Evolutionary conservation across 2,113 vertebrate genomes (phyloP).

Genomic region (Xyliphius kryptos): DNA sequence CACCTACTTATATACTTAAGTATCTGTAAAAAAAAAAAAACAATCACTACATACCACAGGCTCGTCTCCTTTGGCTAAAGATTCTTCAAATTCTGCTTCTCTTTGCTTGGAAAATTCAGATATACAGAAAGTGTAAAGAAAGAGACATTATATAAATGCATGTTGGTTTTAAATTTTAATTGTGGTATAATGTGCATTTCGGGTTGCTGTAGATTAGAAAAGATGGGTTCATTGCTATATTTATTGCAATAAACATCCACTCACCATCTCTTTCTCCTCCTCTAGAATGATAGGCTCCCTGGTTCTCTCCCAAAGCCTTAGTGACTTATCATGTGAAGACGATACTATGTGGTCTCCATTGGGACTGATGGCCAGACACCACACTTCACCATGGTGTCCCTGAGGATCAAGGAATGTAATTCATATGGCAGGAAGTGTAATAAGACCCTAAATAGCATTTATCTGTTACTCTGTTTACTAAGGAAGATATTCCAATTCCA

Average conservation of each 20-base stretch:
- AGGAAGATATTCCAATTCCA: slow-evolving; percentile 10
- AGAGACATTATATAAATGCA: no score
- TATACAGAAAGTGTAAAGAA: neutral
- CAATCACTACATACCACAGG: slow-evolving; percentile 88
- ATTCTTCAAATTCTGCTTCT: slow-evolving; percentile 91
- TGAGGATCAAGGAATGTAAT: slow-evolving; percentile 44
- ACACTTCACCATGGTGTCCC: slow-evolving; percentile 92
- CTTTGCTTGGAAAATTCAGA: slow-evolving; percentile 75
- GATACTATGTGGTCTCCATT: slow-evolving; percentile 90
- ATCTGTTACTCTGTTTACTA: no score
- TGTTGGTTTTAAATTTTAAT: no score
- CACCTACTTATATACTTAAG: neutral
- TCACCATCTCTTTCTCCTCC: slow-evolving; percentile 91
- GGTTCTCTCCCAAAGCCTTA: slow-evolving; percentile 93
- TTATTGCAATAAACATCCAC: no score
- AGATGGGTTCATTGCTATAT: no score
- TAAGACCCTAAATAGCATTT: no score
- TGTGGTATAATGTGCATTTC: no score
- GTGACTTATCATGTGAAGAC: slow-evolving; percentile 88
- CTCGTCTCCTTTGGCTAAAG: slow-evolving; percentile 77
- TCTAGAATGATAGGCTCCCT: slow-evolving; percentile 89
- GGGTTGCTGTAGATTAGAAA: no score
- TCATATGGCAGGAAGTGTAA: neutral
- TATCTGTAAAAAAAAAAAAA: no score
- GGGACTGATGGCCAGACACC: slow-evolving; percentile 88